Conservation (phyloP, 2,113 vertebrate species). For the Cercopithecus mona region DNA sequence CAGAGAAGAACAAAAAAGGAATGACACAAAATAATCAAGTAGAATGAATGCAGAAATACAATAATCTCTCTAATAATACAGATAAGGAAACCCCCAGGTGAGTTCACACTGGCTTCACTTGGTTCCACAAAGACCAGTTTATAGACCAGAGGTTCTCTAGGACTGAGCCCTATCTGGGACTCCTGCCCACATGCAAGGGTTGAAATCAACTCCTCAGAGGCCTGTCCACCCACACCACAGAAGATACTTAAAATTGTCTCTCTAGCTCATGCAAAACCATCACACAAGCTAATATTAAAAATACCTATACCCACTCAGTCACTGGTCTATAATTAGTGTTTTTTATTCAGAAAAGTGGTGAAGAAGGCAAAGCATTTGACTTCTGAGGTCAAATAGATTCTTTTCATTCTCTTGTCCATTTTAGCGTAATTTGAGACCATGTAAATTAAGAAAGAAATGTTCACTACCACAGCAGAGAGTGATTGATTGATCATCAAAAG, state of each 20-base stretch:
- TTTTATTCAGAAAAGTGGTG: background rate
- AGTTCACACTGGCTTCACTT: too few species aligned
- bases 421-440: background rate
- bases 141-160: background rate
- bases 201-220: background rate
- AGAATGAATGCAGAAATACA: background rate
- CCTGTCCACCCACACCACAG: too few species aligned
- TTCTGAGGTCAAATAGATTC: background rate
- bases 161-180: background rate
- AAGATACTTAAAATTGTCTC: background rate
- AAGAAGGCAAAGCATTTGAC: background rate
- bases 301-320: background rate
- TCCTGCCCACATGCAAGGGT: background rate
- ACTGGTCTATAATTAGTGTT: background rate
- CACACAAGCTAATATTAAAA: background rate
- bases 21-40: background rate
- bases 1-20: background rate
- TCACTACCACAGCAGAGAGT: background rate
- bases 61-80: background rate
- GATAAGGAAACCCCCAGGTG: too few species aligned
- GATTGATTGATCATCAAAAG: background rate
- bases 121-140: too few species aligned
- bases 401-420: background rate
- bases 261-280: background rate
- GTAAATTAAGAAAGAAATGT: background rate